Percentiles rank a stretch among this genome's conserved stretches.
Evolutionary conservation across 35 echinoderm and acorn worm species (phyloP).

Genomic region (Diadema setosum): DNA sequence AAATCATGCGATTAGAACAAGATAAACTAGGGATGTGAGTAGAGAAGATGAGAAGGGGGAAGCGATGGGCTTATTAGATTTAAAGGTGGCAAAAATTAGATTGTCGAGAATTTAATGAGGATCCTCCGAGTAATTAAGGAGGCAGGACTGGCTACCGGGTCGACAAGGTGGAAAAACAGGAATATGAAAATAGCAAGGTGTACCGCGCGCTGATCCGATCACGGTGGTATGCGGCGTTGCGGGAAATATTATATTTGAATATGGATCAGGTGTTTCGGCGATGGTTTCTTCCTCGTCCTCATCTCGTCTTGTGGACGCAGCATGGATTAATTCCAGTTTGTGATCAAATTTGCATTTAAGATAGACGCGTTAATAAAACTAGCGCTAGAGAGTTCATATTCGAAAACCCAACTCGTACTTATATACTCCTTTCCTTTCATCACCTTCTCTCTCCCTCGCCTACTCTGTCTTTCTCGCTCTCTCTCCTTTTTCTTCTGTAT

Average conservation of each 20-base stretch:
- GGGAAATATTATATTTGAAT: conserved; percentile 31
- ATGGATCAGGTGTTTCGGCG: conserved; percentile 1
- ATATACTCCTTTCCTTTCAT: not conserved
- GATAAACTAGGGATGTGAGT: not conserved
- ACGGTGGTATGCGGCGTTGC: not conserved
- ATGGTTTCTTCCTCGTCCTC: not conserved
- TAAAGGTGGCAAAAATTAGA: conserved; percentile 27
- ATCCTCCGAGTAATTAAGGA: conserved; percentile 1
- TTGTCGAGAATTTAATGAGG: conserved; percentile 17
- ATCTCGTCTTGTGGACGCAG: conserved; percentile 14
- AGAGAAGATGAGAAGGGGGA: not conserved
- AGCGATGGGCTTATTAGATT: conserved; percentile 13
- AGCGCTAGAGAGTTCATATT: too few relatives aligned
- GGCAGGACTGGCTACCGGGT: not conserved
- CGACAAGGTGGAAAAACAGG: conserved; percentile 15
- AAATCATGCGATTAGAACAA: not conserved
- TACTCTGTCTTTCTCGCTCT: not conserved
- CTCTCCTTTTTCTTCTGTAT: not conserved
- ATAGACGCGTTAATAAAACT: conserved; percentile 1
- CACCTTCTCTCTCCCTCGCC: not conserved
- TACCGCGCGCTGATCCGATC: not conserved
- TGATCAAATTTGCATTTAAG: conserved; percentile 33
- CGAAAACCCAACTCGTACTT: too few relatives aligned
- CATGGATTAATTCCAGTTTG: conserved; percentile 11
- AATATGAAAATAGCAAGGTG: conserved; percentile 20